These are phyloP conservation scores for Drosophila barbarae DNA, from an alignment of 2,888 invertebrate species.

Conservation along the genomic window DNA sequence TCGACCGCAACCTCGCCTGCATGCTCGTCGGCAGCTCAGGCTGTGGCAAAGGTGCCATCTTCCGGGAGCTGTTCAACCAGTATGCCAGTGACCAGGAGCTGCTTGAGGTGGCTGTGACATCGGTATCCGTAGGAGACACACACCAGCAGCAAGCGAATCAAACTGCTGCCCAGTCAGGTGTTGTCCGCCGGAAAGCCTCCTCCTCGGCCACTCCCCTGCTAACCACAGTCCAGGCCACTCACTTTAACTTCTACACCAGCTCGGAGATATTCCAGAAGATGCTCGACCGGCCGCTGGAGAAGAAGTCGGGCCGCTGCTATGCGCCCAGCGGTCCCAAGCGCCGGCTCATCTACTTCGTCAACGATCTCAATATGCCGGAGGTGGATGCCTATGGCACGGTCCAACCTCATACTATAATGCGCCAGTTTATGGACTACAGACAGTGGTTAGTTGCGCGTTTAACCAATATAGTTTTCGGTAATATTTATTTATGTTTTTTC, in stretches of 20 bases:
- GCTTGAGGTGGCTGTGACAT: constrained; percentile 84
- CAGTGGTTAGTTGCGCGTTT: constrained; percentile 85
- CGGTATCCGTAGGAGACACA: constrained; percentile 81
- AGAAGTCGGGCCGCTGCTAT: constrained; percentile 95
- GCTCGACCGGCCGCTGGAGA: constrained; percentile 94
- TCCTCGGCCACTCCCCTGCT: constrained; percentile 53
- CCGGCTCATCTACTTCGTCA: constrained; percentile 93
- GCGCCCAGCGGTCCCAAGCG: constrained; percentile 91
- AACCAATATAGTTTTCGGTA: neutral
- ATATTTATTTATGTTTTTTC: too few species aligned
- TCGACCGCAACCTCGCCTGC: constrained; percentile 89
- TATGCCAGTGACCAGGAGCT: constrained; percentile 68
- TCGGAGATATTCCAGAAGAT: constrained; percentile 93
- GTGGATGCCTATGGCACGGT: constrained; percentile 97
- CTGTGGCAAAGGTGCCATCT: constrained; percentile 94
- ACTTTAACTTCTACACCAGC: constrained; percentile 94
- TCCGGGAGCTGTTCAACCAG: constrained; percentile 84
- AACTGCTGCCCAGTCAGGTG: neutral
- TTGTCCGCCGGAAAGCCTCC: constrained; percentile 80
- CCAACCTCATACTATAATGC: constrained; percentile 95
- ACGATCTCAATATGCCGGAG: constrained; percentile 98
- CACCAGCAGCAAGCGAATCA: constrained; percentile 19
- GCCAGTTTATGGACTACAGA: constrained; percentile 95
- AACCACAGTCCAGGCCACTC: constrained; percentile 74
- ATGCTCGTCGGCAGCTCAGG: constrained; percentile 96